Evolutionary conservation across 2,888 invertebrate genomes (phyloP), one percentile per base, ranked within the genome.

Genomic region (Scrobipalpa costella): DNA sequence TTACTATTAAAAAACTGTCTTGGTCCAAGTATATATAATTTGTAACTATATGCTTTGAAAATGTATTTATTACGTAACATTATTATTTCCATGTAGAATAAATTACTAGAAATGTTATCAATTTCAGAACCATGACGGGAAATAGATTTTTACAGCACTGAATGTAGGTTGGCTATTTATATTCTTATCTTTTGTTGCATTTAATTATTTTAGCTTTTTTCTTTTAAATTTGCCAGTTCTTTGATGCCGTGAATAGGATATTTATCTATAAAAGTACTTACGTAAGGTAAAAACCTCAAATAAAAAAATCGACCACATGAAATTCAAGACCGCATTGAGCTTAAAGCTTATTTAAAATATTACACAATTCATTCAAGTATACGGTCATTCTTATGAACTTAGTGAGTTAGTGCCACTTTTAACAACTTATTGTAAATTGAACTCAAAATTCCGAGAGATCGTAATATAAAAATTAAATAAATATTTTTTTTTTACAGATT

Each of bases 31-130:
- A 27, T 27, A 3, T 27, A 27, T 27, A 27, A 27, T 27, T 27
- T 27, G 27, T 27, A 27, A 27, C 2, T 27, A 2, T 27, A n/a
- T n/a, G n/a, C n/a, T 27, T 27, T 27, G 27, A 27, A 27, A 27
- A 27, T 27, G 27, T 27, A 27, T 27, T 27, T 27, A 27, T 27
- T 27, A 27, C 27, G 27, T 27, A 27, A 27, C 7, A n/a, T 50
- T 9, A 11, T 49, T 49, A 11, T 13, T 15, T n/a, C n/a, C 15
- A 44, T 3, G 13, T 13, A 44, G 9, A 44, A 19, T 50, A 8
- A 50, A 50, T 34, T n/a, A 7, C n/a, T 55, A 33, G 21, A 52
- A 52, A 27, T 52, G 21, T 55, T 55, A 55, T 55, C 55, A 33
- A 9, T 55, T 55, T 34, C 55, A 34, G 34, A 55, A 34, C 9